These are phyloP conservation scores for Dendrophyllia cribrosa DNA, from an alignment of 64 coral and sea anemone genomes.

Conservation along the genomic window DNA sequence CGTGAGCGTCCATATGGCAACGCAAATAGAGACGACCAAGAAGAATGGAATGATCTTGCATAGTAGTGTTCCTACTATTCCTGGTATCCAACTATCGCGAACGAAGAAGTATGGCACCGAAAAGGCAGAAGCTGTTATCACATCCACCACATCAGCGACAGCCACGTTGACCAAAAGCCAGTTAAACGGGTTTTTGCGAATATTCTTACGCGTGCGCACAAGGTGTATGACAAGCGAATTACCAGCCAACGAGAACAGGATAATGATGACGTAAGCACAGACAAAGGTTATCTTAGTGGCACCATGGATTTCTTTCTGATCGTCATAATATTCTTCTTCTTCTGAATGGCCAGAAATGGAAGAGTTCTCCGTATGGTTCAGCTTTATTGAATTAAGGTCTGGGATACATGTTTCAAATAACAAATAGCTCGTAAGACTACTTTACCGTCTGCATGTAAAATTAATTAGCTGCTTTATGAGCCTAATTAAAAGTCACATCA, in stretches of 20 bases:
- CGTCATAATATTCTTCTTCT: neutral
- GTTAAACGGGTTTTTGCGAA: constrained; percentile 75
- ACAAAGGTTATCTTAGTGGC: constrained; percentile 23
- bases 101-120: constrained; percentile 7
- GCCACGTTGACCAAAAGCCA: constrained; percentile 83
- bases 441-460: too few species aligned
- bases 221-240: constrained; percentile 70
- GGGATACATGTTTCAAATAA: too few species aligned
- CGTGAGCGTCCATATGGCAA: constrained; percentile 73
- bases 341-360: neutral
- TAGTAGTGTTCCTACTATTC: constrained; percentile 55
- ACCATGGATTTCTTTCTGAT: neutral
- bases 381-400: neutral
- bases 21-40: constrained; percentile 72
- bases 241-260: constrained; percentile 27
- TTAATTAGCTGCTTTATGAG: too few species aligned
- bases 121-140: constrained; percentile 46
- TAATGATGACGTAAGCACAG: constrained; percentile 39
- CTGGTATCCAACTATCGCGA: constrained; percentile 59
- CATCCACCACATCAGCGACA: constrained; percentile 68
- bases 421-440: too few species aligned
- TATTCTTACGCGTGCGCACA: constrained; percentile 30
- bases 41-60: constrained; percentile 75
- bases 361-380: neutral
- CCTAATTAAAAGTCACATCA: too few species aligned